These are phyloP conservation scores for Mimas tiliae DNA, from an alignment of 2,888 invertebrate genomes.

Conservation along the genomic window DNA sequence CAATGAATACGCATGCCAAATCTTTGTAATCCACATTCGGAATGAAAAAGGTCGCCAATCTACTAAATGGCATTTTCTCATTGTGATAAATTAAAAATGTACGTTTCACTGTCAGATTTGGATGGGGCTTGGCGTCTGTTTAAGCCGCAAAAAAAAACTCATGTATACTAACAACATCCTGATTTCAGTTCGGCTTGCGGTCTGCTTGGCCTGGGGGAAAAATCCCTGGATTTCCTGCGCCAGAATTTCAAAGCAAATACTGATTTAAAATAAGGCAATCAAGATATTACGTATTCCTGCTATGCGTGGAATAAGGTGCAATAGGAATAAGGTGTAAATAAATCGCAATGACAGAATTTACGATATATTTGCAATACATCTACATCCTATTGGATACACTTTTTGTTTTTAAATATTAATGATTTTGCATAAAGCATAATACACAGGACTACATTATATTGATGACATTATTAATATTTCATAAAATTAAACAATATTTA, in stretches of 20 bases:
- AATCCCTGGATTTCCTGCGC: slow-evolving; percentile 40
- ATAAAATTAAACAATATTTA: too few relatives aligned
- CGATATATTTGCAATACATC: background rate
- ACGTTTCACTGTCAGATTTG: slow-evolving; percentile 44
- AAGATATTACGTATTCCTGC: slow-evolving; percentile 14
- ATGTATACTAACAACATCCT: slow-evolving; percentile 50
- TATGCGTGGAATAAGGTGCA: background rate
- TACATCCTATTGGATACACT: too few relatives aligned
- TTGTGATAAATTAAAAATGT: slow-evolving; percentile 42
- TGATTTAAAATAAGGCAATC: slow-evolving; percentile 26
- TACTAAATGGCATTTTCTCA: slow-evolving; percentile 45
- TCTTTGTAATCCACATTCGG: slow-evolving; percentile 34
- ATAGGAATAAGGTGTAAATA: background rate
- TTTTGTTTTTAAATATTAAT: too few relatives aligned
- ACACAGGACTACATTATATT: too few relatives aligned
- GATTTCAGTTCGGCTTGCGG: slow-evolving; percentile 61
- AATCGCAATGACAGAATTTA: background rate
- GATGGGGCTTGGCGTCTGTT: slow-evolving; percentile 56
- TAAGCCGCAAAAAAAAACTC: slow-evolving; percentile 56
- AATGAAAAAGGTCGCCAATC: slow-evolving; percentile 45
- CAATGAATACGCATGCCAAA: slow-evolving; percentile 18
- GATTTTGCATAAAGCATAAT: too few relatives aligned
- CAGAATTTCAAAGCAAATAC: slow-evolving; percentile 22
- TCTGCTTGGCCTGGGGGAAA: slow-evolving; percentile 41
- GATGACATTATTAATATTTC: too few relatives aligned